phyloP scores from a whole-genome alignment of 2,797 vertebrate genomes.

The Cyprinodon diabolis region DNA sequence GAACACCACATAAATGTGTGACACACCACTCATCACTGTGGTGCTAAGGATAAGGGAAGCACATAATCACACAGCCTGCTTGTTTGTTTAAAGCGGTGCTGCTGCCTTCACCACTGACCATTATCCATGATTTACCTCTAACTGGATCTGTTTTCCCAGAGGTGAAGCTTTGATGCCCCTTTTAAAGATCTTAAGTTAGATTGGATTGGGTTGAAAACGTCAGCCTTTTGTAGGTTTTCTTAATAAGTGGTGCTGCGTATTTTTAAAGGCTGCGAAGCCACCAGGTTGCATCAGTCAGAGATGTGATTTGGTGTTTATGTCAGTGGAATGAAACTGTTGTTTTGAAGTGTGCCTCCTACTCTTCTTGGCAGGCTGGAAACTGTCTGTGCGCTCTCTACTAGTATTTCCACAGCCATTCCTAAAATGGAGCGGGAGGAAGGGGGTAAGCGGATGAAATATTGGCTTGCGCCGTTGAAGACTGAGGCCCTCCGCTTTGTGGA shows the following conservation, averaged over 20 bases:
- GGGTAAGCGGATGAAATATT: slow-evolving; percentile 70
- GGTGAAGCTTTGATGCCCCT: not conserved
- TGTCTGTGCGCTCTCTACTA: slow-evolving; percentile 53
- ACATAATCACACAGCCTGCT: not conserved
- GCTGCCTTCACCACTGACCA: not conserved
- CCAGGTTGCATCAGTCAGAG: slow-evolving; percentile 24
- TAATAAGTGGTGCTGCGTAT: not conserved
- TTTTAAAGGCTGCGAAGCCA: slow-evolving; percentile 28
- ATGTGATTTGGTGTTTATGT: slow-evolving; percentile 63
- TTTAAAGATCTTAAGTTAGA: not conserved
- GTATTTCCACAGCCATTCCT: slow-evolving; percentile 74
- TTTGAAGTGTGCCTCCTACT: slow-evolving; percentile 66
- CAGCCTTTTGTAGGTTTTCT: not conserved
- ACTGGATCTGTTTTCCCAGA: not conserved
- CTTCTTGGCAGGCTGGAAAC: slow-evolving; percentile 54
- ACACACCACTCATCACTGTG: not conserved
- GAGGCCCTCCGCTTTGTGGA: slow-evolving; percentile 66
- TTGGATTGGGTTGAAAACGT: not conserved
- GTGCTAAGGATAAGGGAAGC: too few relatives aligned
- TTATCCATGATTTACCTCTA: not conserved
- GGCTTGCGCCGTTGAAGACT: slow-evolving; percentile 58
- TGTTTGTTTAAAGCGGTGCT: slow-evolving; percentile 3
- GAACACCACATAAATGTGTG: not conserved
- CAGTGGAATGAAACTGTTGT: slow-evolving; percentile 63
- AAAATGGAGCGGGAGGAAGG: slow-evolving; percentile 66